Base-by-base conservation (phyloP, 2,888 invertebrate genomes). In the Zygothrica quintamaculata region DNA sequence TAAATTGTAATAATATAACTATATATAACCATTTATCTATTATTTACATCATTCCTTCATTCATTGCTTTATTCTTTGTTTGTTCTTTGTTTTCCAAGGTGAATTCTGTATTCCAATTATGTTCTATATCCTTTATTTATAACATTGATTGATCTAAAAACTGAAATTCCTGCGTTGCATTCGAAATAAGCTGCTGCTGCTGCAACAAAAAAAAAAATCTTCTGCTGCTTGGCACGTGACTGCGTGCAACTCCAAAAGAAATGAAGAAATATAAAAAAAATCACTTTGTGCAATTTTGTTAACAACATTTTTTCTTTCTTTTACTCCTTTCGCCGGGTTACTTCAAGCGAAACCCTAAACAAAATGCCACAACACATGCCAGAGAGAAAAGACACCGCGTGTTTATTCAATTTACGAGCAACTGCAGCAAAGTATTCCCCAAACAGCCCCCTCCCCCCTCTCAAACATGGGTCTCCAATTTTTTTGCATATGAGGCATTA, bases 371-470 rank as follows among this genome's bases (percentile, higher is more conserved):
- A 68, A 62, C 65, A 74, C 51, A 67, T 58, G 65, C 55, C 64
- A 57, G 46, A 33, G 34, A 29, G 37, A 25, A 39, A n/a, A n/a
- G n/a, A 42, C 31, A 51, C 51, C 58, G 61, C 59, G 52, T 71
- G 62, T 44, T 61, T 58, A 81, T 78, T 81, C 68, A 78, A 81
- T 84, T 84, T 81, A 81, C 72, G 62, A 53, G 16, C 57, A 59
- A 81, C 80, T 84, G 81, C 84, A 80, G 51, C 7, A 34, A 43
- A 34, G 43, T 29, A 36, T 29, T 34, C 5, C 18, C 18, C 5
- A 22, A 2, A 22, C 25, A 43, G 11, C 26, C 1, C 22, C 12
- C 2, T 3, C 12, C 34, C 22, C n/a, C n/a, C n/a, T 16, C 12
- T 11, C 1, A 33, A 26, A 22, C 8, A 16, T 15, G 31, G 47